phyloP scores from a whole-genome alignment of 2,113 vertebrate species.

The Oncorhynchus keta region DNA sequence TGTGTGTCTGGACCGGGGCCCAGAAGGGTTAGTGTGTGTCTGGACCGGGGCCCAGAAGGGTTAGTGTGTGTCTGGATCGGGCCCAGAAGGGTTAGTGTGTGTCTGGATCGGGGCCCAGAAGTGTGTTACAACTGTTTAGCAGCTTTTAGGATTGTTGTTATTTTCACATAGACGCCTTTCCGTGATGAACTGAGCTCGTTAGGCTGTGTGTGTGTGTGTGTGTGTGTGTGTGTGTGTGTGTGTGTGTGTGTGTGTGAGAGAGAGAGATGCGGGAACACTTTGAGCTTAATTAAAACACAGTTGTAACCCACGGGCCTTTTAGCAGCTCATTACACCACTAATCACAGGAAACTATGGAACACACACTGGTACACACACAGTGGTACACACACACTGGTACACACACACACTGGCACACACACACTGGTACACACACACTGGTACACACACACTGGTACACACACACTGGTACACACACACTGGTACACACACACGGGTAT shows the following conservation, averaged over 20 bases:
- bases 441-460: no score
- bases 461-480: no score
- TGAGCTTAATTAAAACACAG: conserved; percentile 48
- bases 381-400: no score
- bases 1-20: no score
- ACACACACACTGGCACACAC: no score
- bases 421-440: no score
- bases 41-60: no score
- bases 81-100: no score
- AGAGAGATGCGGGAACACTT: conserved; percentile 15
- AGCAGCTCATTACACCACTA: conserved; percentile 56
- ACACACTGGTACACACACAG: not conserved
- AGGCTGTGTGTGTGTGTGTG: not conserved
- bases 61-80: no score
- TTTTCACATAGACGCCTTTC: conserved; percentile 66
- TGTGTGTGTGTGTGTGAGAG: conserved; percentile 6
- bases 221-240: conserved; percentile 4
- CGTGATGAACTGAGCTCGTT: conserved; percentile 45
- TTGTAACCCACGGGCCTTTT: conserved; percentile 47
- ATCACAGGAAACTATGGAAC: conserved; percentile 54
- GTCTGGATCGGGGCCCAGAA: no score
- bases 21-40: no score
- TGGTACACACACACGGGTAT: no score
- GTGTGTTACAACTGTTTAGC: conserved; percentile 72
- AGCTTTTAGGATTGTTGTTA: conserved; percentile 72